These are phyloP conservation scores for Cerastis leucographa DNA, from an alignment of 2,888 invertebrate species.

Conservation along the genomic window DNA sequence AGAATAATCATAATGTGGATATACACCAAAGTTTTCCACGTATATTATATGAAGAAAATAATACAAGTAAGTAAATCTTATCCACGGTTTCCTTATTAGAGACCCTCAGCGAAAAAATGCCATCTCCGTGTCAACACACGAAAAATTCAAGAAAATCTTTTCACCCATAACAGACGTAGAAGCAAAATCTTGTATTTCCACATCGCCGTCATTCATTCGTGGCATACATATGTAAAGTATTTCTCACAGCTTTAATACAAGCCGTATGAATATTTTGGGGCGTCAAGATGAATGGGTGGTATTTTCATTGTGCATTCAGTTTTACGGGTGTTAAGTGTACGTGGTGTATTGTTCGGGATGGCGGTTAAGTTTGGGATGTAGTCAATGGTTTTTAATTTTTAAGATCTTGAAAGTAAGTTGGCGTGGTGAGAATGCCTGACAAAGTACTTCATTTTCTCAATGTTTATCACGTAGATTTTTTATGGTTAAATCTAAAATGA, in stretches of 20 bases:
- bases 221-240: slow-evolving; percentile 58
- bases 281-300: slow-evolving; percentile 57
- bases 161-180: slow-evolving; percentile 24
- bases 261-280: slow-evolving; percentile 68
- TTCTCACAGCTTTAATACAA: slow-evolving; percentile 51
- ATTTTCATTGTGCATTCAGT: slow-evolving; percentile 71
- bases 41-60: background rate
- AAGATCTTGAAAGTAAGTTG: background rate
- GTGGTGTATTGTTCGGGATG: slow-evolving; percentile 61
- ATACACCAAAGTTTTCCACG: no score
- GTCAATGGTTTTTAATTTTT: slow-evolving; percentile 10
- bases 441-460: background rate
- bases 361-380: slow-evolving; percentile 59
- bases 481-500: no score
- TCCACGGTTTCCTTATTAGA: background rate
- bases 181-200: slow-evolving; percentile 54
- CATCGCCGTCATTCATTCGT: slow-evolving; percentile 52
- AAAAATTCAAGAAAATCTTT: slow-evolving; percentile 35
- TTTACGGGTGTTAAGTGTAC: slow-evolving; percentile 69
- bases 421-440: background rate
- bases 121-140: background rate
- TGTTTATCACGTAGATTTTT: no score
- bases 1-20: no score
- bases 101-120: background rate
- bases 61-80: background rate